These are phyloP conservation scores for Ypsolopha sequella DNA, from an alignment of 2,888 invertebrate genomes.

Conservation along the genomic window DNA sequence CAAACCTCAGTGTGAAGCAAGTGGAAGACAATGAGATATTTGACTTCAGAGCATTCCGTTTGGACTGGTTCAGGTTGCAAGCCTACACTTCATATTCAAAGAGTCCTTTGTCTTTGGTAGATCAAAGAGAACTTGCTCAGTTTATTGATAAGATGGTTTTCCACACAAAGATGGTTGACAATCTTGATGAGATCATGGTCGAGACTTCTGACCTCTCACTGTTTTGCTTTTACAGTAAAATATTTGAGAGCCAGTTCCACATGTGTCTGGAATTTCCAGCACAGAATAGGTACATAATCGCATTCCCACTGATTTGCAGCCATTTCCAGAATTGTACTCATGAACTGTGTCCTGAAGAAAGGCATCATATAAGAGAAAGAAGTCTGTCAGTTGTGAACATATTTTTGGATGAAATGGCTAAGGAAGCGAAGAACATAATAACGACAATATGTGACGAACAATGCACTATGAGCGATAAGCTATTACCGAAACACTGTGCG, in stretches of 20 bases:
- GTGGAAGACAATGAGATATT: conserved; percentile 96
- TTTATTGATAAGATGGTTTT: conserved; percentile 96
- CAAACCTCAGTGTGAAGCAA: conserved; percentile 90
- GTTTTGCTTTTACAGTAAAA: conserved; percentile 97
- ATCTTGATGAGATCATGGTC: conserved; percentile 94
- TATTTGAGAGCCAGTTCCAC: conserved; percentile 98
- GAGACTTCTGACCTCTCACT: conserved; percentile 98
- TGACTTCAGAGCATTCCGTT: conserved; percentile 93
- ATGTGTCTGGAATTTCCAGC: conserved; percentile 99
- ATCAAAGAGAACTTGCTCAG: conserved; percentile 88
- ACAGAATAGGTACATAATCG: conserved; percentile 97
- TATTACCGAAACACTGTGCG: conserved; percentile 96
- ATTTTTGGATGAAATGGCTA: conserved; percentile 98
- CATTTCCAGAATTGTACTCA: conserved; percentile 99
- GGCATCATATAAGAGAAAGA: conserved; percentile 95
- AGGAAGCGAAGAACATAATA: conserved; percentile 98
- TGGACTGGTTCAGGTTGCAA: conserved; percentile 98
- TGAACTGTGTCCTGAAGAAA: conserved; percentile 97
- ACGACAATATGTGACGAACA: conserved; percentile 99
- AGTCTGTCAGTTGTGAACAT: conserved; percentile 97
- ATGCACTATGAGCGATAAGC: conserved; percentile 94
- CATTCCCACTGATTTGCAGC: conserved; percentile 97
- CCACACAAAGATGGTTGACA: conserved; percentile 98
- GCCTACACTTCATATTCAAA: conserved; percentile 91
- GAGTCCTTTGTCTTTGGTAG: conserved; percentile 81